Evolutionary conservation across 2,113 vertebrate genomes (phyloP), one percentile per base, ranked within the genome.

Genomic region (Sinosuthora webbiana): DNA sequence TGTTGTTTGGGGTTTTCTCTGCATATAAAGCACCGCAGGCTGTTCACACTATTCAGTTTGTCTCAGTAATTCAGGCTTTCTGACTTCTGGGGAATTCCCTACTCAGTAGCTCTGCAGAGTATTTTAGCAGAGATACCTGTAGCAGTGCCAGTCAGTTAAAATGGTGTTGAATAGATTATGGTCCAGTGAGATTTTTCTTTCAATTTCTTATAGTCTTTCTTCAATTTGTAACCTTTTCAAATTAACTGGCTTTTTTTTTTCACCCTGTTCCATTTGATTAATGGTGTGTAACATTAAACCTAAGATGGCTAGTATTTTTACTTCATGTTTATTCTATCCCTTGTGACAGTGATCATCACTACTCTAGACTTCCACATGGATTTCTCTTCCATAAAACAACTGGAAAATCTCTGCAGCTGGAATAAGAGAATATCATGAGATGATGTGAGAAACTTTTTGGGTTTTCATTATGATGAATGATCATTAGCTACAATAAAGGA

Each of bases 41-140:
- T 60, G 17, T 70, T 70, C 7, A 13, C 1, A 18, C 18, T 33
- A 30, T 67, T 57, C 11, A 9, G 1, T 10, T 88, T 78, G 22
- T 30, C 25, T 71, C 30, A 19, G 15, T 28, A 67, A 42, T 13
- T 71, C 22, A 55, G 37, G 9, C 10, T 76, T 76, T 79, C 20
- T 27, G 23, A 33, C 9, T 19, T 25, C 52, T 63, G 67, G 19
- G 39, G 14, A 57, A 69, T 77, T 68, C 35, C 12, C 11, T 11
- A 5, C 11, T 59, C 17, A 7, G 0, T 33, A 68, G 6, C 17
- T 76, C 28, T 44, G 47, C 16, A 49, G 17, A 2, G 1, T 31
- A 42, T 65, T 45, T 24, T 17, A 67, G 20, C 53, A 67, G 25
- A 49, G 24, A 16, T 31, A 15, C 5, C 12, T 16, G 10, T 10